A percentile compares a stretch with the other conserved stretches of the same genome.
These are phyloP conservation scores for Camponotus pennsylvanicus DNA, from an alignment of 1,140 invertebrate genomes.

Conservation along the genomic window DNA sequence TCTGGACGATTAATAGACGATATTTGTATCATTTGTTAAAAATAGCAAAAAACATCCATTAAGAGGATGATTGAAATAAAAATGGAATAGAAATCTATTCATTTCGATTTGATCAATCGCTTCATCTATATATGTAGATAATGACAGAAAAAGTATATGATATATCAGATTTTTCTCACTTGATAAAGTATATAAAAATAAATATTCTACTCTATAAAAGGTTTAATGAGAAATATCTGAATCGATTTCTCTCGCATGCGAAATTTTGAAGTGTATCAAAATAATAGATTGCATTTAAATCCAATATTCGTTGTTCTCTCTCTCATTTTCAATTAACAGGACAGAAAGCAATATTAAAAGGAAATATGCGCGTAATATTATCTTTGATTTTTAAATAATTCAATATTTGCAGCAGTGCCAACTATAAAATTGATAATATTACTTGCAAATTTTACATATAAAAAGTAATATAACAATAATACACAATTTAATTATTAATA, in stretches of 20 bases:
- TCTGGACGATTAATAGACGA: background rate
- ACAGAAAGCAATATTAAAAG: background rate
- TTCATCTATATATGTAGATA: background rate
- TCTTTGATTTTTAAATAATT: slow-evolving; percentile 46
- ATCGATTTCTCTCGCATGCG: background rate
- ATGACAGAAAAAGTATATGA: background rate
- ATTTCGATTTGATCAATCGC: background rate
- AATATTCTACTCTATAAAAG: background rate
- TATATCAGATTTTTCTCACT: background rate
- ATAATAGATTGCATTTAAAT: slow-evolving; percentile 7
- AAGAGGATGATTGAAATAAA: slow-evolving; percentile 38
- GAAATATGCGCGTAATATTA: slow-evolving; percentile 18
- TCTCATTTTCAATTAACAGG: slow-evolving; percentile 39
- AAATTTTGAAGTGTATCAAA: slow-evolving; percentile 22
- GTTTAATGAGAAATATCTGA: slow-evolving; percentile 20
- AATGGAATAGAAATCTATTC: background rate
- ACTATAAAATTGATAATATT: slow-evolving; percentile 13
- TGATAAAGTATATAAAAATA: background rate
- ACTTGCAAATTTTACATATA: background rate
- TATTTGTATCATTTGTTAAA: slow-evolving; percentile 1
- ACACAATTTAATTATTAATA: background rate
- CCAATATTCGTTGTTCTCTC: slow-evolving; percentile 14
- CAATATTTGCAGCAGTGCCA: background rate
- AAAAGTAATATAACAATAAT: background rate
- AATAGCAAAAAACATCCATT: slow-evolving; percentile 20